Evolutionary conservation across 2,888 invertebrate genomes (phyloP), one percentile per base, ranked within the genome.

Genomic region (Petrolisthes cinctipes): DNA sequence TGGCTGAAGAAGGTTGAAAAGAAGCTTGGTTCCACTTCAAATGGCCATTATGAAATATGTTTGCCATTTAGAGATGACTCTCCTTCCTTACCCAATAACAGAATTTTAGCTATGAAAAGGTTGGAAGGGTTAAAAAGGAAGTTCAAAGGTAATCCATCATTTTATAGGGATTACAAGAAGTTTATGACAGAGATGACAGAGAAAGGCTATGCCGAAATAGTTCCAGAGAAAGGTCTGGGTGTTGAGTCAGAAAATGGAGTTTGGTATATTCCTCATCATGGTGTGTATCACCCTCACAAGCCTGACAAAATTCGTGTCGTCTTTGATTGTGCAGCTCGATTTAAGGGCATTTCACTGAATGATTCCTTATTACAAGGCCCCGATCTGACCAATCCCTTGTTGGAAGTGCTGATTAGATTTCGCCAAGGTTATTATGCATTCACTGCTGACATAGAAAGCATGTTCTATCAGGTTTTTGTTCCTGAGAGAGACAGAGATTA

Each of bases 201-300:
- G 14, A 66, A 66, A 3, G 66, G 66, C 66, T 66, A 66, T 66
- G 66, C 66, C 11, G 66, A 66, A 66, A 1, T 66, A 66, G 66
- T 66, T 66, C 66, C 66, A 11, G 14, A 66, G 1, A 17, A 66
- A 66, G 66, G 17, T 17, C 66, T 14, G 17, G 17, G 17, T 23
- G 4, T 11, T 61, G 17, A 9, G 17, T 61, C n/a, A 20, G 20
- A 73, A 7, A n/a, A 17, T 20, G 20, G n/a, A 20, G 73, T 73
- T 17, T 73, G 73, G 73, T 73, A 73, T 23, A 73, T 73, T 73
- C 73, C 23, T 73, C 73, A 73, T 73, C 73, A 73, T 73, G 73
- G 73, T 73, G 73, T 73, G 14, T 73, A 73, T 73, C 73, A 73
- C 73, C 73, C n/a, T 7, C 17, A 73, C 20, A 73, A 73, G 73